Evolutionary conservation across 2,888 invertebrate species (phyloP).

Genomic region (Tethea ocularis): DNA sequence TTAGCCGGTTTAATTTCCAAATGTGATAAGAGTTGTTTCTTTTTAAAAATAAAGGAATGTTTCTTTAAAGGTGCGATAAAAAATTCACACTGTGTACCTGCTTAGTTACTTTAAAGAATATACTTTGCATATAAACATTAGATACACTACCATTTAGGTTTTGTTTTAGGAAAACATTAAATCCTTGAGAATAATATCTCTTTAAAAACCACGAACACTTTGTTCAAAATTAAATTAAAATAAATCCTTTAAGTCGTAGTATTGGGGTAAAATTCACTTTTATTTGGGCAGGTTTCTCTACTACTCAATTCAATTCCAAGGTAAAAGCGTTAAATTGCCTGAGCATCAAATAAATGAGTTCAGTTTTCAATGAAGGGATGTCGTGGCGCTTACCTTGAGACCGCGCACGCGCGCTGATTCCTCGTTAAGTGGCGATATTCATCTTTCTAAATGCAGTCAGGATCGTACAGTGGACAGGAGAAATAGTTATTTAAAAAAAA

Average conservation of each 20-base stretch:
- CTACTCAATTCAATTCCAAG: not conserved
- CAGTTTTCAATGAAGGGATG: not conserved
- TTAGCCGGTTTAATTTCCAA: too few relatives aligned
- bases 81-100: too few relatives aligned
- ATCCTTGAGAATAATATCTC: too few relatives aligned
- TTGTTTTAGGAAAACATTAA: too few relatives aligned
- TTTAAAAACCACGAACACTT: not conserved
- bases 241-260: not conserved
- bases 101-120: too few relatives aligned
- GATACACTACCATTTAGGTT: too few relatives aligned
- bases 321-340: not conserved
- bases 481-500: too few relatives aligned
- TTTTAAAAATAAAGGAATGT: too few relatives aligned
- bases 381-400: not conserved
- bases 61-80: too few relatives aligned
- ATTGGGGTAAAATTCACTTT: not conserved
- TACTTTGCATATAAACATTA: too few relatives aligned
- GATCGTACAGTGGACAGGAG: too few relatives aligned
- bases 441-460: conserved; percentile 9
- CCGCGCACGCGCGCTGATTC: conserved; percentile 50
- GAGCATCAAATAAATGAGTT: not conserved
- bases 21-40: too few relatives aligned
- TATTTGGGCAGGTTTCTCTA: not conserved
- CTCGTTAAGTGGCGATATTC: conserved; percentile 41
- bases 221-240: not conserved